phyloP scores from a whole-genome alignment of 2,888 invertebrate species.

The Diogma glabrata region DNA sequence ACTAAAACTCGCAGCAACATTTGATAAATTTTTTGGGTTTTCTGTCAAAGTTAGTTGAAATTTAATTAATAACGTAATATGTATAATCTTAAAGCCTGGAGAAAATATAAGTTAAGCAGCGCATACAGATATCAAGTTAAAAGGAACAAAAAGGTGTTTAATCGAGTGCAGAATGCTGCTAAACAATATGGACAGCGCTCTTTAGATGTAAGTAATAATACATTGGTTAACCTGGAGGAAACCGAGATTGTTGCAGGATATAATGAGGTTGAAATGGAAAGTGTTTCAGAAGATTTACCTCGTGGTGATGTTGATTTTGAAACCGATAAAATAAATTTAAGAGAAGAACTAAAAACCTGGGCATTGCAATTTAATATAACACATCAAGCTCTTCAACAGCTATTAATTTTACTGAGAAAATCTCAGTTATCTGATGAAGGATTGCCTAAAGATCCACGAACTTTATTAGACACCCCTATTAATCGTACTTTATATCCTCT shows the following conservation, averaged over 20 bases:
- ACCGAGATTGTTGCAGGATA: neutral
- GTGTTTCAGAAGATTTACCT: neutral
- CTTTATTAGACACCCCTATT: neutral
- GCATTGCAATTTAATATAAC: too few relatives aligned
- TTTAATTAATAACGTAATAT: too few relatives aligned
- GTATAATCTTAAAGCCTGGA: too few relatives aligned
- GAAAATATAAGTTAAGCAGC: too few relatives aligned
- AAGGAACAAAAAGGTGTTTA: neutral
- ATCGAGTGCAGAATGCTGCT: neutral
- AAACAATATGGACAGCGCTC: too few relatives aligned
- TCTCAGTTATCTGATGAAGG: neutral
- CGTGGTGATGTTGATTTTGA: neutral
- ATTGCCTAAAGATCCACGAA: neutral
- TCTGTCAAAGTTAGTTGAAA: too few relatives aligned
- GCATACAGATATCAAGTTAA: neutral
- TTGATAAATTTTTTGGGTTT: too few relatives aligned
- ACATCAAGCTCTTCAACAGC: too few relatives aligned
- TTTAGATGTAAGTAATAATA: too few relatives aligned
- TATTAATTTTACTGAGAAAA: neutral
- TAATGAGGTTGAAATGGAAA: neutral
- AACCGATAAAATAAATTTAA: neutral
- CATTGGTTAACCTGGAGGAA: neutral
- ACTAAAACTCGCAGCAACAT: too few relatives aligned
- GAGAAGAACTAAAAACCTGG: neutral
- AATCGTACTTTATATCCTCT: neutral